Evolutionary conservation across 1,140 invertebrate species (phyloP).

Genomic region (Dermatophagoides farinae): DNA sequence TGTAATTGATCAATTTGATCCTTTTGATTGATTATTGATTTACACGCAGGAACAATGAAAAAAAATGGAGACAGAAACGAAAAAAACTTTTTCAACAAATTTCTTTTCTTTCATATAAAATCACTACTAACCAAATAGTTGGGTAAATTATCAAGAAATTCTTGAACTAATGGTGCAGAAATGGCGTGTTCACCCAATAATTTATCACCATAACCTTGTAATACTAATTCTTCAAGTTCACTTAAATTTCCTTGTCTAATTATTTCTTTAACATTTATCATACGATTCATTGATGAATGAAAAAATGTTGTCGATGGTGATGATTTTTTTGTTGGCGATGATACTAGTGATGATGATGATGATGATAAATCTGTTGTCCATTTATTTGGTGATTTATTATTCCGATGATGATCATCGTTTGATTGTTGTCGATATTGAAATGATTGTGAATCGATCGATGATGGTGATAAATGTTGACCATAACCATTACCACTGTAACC

Average conservation of each 20-base stretch:
- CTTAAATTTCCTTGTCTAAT: constrained; percentile 25
- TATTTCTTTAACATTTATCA: constrained; percentile 18
- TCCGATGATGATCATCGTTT: no score
- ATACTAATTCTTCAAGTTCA: constrained; percentile 26
- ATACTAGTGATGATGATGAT: background rate
- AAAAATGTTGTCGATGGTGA: background rate
- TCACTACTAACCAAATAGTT: constrained; percentile 1
- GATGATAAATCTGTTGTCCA: no score
- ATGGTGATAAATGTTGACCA: no score
- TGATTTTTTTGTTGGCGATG: background rate
- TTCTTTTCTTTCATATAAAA: background rate
- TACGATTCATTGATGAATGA: constrained; percentile 10
- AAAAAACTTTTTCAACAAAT: background rate
- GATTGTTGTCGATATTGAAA: no score
- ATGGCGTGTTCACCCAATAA: constrained; percentile 24
- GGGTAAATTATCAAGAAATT: constrained; percentile 43
- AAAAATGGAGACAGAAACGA: background rate
- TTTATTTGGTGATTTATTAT: no score
- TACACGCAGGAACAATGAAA: background rate
- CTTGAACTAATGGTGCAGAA: constrained; percentile 38
- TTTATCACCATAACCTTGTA: constrained; percentile 28
- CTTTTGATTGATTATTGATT: background rate
- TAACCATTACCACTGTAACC: no score
- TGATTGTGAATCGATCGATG: no score
- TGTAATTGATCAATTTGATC: constrained; percentile 27